These are phyloP conservation scores for Chrysina gloriosa DNA, from an alignment of 2,888 invertebrate genomes.

Conservation along the genomic window DNA sequence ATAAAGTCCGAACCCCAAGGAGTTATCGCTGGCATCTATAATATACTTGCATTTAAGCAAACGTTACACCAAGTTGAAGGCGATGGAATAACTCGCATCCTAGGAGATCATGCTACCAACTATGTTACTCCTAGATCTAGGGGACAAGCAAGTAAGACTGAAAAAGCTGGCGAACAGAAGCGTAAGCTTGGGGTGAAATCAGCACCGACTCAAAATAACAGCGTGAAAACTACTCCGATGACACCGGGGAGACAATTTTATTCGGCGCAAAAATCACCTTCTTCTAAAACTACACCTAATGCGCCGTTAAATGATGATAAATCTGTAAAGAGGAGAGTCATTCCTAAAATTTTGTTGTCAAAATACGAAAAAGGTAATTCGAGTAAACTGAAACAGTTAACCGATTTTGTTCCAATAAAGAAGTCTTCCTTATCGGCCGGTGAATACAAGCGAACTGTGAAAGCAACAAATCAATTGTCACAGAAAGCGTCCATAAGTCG, in stretches of 20 bases:
- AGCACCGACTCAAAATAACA: conserved; percentile 44
- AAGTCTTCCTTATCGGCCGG: conserved; percentile 9
- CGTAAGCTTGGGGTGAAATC: conserved; percentile 47
- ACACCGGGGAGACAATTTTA: conserved; percentile 36
- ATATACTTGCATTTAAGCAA: conserved; percentile 65
- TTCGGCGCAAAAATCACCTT: conserved; percentile 18
- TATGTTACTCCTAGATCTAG: conserved; percentile 39
- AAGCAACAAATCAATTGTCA: background rate
- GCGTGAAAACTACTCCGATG: conserved; percentile 39
- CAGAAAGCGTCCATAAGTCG: conserved; percentile 1
- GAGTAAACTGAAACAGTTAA: conserved; percentile 1
- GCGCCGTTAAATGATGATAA: conserved; percentile 43
- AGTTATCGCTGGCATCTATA: conserved; percentile 72
- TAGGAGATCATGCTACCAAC: conserved; percentile 42
- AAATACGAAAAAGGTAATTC: conserved; percentile 27
- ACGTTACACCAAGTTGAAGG: conserved; percentile 51
- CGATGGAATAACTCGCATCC: conserved; percentile 53
- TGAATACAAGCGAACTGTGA: conserved; percentile 25
- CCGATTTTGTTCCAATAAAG: conserved; percentile 18
- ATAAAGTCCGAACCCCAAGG: conserved; percentile 71
- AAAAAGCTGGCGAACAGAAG: conserved; percentile 25
- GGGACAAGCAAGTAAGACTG: conserved; percentile 20
- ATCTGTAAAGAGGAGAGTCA: conserved; percentile 35
- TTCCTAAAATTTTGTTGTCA: conserved; percentile 38
- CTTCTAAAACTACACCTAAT: conserved; percentile 8